Conservation (phyloP, 92 coral and sea anemone species). For the Epizoanthus rinbou region DNA sequence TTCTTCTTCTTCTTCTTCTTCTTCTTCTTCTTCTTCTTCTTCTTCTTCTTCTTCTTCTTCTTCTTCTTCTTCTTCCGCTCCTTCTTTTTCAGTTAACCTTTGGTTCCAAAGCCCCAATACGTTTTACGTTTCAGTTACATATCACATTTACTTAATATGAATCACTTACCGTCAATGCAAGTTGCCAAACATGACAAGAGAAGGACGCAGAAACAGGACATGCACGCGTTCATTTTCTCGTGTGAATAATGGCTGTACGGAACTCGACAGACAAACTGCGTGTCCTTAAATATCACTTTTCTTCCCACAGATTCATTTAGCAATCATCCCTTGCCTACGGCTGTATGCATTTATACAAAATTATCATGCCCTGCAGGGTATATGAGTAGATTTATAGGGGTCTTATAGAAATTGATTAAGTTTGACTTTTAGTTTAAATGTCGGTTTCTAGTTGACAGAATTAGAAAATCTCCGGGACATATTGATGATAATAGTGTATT, state of each 20-base stretch:
- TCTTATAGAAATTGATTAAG: constrained; percentile 8
- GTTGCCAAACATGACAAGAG: constrained; percentile 1
- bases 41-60: no score
- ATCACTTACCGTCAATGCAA: constrained; percentile 10
- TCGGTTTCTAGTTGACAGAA: background rate
- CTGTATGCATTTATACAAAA: background rate
- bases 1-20: no score
- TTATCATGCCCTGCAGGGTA: constrained; percentile 16
- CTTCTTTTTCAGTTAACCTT: no score
- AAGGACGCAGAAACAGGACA: background rate
- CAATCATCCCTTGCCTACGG: constrained; percentile 7
- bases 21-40: no score
- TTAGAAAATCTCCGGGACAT: constrained; percentile 4
- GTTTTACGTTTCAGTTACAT: no score
- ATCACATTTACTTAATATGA: background rate
- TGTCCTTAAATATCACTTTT: constrained; percentile 14
- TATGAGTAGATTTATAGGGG: background rate
- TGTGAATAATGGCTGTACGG: background rate
- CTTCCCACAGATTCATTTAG: constrained; percentile 5
- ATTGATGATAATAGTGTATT: background rate
- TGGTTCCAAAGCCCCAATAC: no score
- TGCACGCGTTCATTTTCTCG: background rate
- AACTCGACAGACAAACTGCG: background rate
- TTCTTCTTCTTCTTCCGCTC: no score
- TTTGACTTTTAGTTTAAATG: constrained; percentile 3